A percentile compares a stretch with the other conserved stretches of the same genome.
These are phyloP conservation scores for Sminthurides aquaticus DNA, from an alignment of 2,888 invertebrate genomes.

Conservation along the genomic window DNA sequence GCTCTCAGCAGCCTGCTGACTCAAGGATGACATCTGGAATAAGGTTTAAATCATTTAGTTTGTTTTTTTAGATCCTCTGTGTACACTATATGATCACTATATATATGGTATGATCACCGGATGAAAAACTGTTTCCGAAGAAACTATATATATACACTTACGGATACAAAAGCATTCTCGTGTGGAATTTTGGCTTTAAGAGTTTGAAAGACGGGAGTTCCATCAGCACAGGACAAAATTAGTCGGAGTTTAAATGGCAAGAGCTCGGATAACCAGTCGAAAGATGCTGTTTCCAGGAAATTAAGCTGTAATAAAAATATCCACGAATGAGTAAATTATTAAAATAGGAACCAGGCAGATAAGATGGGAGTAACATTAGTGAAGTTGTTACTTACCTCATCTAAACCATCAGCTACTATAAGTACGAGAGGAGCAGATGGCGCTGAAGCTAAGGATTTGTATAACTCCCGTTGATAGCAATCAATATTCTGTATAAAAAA, in stretches of 20 bases:
- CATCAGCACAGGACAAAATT: conserved; percentile 63
- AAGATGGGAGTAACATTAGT: no score
- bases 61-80: no score
- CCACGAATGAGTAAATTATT: no score
- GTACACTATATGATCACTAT: no score
- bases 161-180: conserved; percentile 39
- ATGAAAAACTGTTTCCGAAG: no score
- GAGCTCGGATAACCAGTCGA: conserved; percentile 68
- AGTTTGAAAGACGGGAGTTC: conserved; percentile 49
- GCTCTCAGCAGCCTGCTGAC: conserved; percentile 52
- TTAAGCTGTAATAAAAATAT: conserved; percentile 39
- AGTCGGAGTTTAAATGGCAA: conserved; percentile 68
- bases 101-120: no score
- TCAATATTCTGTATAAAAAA: conserved; percentile 58
- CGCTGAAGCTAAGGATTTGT: conserved; percentile 51
- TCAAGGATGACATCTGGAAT: conserved; percentile 52
- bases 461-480: conserved; percentile 59
- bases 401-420: conserved; percentile 69
- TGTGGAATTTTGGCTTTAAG: conserved; percentile 44
- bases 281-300: conserved; percentile 53
- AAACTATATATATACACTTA: no score
- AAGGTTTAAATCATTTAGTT: no score
- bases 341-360: no score
- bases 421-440: conserved; percentile 55
- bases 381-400: conserved; percentile 58